Base-by-base conservation (phyloP, 2,113 vertebrate species). In the Triplophysa dalaica region DNA sequence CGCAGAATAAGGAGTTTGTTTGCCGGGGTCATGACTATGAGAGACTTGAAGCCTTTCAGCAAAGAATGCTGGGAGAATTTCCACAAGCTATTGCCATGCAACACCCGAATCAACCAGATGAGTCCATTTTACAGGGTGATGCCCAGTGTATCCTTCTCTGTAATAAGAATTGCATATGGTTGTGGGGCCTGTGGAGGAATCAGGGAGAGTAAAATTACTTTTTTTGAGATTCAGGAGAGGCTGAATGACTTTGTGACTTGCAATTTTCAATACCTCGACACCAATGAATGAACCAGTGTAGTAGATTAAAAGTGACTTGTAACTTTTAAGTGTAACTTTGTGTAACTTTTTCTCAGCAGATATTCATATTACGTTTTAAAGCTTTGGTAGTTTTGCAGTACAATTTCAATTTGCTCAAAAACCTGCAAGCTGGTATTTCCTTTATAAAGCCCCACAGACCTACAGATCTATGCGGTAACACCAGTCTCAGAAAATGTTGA, bases 1-100 rank as follows among this genome's bases (percentile, higher is more conserved):
- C 77, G 50, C 88, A 99, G 98, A 99, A 99, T 88, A 99, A 99
- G 85, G 98, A 99, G 72, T 99, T 98, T 9, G 96, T 99, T 16
- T 99, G 98, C 78, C 95, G 97, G 1, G 98, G 98, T 66, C 96
- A 99, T 0, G 98, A 99, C 92, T 99, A 99, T 0, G 98, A 99
- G 86, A 91, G 98, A 70, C 90, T 99, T 58, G 98, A 99, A 88
- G 95, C 97, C 78, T 99, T 99, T 89, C 97, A 99, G 90, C 98
- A 99, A 85, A 94, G 98, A 90, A 99, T 99, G 96, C 94, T 99
- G 85, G 95, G 95, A 66, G 98, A 99, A 90, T 99, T 99, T 87
- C 98, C 98, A 0, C 97, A 98, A 81, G 98, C 97, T n/a, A 96
- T 99, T 9, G 96, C 97, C 17, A 98, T 99, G 97, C 97, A 98